A percentile compares a stretch with the other conserved stretches of the same genome.
Evolutionary conservation across 2,113 vertebrate genomes (phyloP).

Genomic region (Leiothrix lutea): DNA sequence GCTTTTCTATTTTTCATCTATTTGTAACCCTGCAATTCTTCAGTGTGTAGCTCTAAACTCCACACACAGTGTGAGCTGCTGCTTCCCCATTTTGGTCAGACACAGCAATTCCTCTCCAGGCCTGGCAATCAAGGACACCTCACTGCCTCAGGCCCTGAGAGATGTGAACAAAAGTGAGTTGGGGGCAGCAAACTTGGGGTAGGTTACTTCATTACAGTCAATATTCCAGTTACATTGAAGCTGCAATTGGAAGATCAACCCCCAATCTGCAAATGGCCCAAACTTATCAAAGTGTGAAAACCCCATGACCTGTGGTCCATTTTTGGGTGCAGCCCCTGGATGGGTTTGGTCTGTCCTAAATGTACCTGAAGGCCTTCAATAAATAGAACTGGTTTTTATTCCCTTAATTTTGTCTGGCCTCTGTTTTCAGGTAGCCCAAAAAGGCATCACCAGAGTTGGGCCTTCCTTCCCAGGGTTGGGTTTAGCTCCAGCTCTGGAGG

Average conservation of each 20-base stretch:
- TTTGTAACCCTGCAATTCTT: not conserved
- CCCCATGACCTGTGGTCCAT: not conserved
- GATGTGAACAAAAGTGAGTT: not conserved
- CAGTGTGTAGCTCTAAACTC: fast-evolving
- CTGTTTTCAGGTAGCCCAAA: not conserved
- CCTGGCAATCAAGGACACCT: not conserved
- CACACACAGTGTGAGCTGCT: not conserved
- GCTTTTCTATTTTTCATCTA: fast-evolving
- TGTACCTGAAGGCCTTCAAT: not conserved
- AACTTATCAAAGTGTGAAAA: not conserved
- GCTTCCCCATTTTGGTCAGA: not conserved
- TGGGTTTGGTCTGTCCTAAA: not conserved
- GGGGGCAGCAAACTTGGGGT: not conserved
- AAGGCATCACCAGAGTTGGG: not conserved
- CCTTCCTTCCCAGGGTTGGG: not conserved
- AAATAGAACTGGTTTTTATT: not conserved
- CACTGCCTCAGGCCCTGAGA: not conserved
- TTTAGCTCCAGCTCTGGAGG: not conserved
- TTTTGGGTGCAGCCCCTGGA: not conserved
- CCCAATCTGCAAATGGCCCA: not conserved
- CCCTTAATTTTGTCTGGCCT: not conserved
- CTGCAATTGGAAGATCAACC: not conserved
- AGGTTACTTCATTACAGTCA: not conserved
- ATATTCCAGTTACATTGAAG: too few relatives aligned
- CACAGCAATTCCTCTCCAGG: not conserved